Conservation (phyloP, 2,888 invertebrate species). For the Elegia similella region DNA sequence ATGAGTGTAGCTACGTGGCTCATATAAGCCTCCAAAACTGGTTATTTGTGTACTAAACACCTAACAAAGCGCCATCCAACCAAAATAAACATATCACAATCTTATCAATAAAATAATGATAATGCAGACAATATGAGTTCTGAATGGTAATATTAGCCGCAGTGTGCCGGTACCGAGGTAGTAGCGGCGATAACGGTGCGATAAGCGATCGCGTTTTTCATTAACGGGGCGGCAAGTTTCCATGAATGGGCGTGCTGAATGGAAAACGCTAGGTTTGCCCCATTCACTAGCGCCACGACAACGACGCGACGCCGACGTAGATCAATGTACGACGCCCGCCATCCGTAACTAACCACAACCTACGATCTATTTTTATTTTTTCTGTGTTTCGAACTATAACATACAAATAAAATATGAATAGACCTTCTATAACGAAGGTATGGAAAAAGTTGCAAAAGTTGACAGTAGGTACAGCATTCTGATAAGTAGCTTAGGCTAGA, state of each 20-base stretch:
- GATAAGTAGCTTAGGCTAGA: too few species aligned
- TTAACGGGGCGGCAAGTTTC: constrained; percentile 74
- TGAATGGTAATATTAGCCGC: constrained; percentile 55
- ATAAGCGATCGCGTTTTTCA: constrained; percentile 71
- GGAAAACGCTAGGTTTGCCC: constrained; percentile 69
- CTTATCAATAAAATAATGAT: constrained; percentile 27
- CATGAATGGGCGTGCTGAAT: constrained; percentile 76
- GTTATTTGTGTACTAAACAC: background rate
- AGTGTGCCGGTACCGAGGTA: constrained; percentile 48
- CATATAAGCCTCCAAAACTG: too few species aligned
- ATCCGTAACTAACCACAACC: background rate
- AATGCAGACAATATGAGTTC: constrained; percentile 36
- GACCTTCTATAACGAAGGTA: too few species aligned
- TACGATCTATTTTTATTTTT: background rate
- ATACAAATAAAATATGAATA: too few species aligned
- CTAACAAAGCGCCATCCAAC: background rate
- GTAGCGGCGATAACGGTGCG: constrained; percentile 58
- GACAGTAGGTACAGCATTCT: too few species aligned
- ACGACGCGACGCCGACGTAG: constrained; percentile 31
- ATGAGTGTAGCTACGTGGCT: too few species aligned
- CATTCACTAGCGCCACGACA: constrained; percentile 52
- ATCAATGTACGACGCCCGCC: background rate
- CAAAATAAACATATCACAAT: constrained; percentile 24
- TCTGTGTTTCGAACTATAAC: too few species aligned
- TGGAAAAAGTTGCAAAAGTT: too few species aligned